These are phyloP conservation scores for Rhinogobio ventralis DNA, from an alignment of 2,797 vertebrate species.

Conservation along the genomic window DNA sequence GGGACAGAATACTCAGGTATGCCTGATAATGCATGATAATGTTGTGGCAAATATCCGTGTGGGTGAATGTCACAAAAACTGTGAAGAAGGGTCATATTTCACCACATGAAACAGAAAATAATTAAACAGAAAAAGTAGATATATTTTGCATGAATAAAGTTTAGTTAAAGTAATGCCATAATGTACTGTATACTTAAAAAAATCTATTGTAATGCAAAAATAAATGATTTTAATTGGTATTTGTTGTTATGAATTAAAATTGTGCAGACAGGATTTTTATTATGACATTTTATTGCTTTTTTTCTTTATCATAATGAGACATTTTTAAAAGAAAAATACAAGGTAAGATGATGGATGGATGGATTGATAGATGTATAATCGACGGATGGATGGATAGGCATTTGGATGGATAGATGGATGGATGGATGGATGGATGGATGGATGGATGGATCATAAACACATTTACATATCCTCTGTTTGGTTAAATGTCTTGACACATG, in stretches of 20 bases:
- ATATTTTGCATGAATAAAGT: neutral
- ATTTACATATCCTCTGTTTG: neutral
- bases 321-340: too few relatives aligned
- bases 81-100: neutral
- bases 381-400: rapidly evolving
- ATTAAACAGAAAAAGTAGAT: neutral
- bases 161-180: neutral
- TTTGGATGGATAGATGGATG: neutral
- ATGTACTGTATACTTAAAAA: neutral
- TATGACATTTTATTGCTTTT: too few relatives aligned
- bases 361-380: neutral
- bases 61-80: neutral
- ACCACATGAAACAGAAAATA: neutral
- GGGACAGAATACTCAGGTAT: neutral
- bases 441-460: too few relatives aligned
- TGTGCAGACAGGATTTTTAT: neutral
- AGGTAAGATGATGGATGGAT: too few relatives aligned
- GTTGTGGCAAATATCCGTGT: constrained; percentile 9
- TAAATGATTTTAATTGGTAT: neutral
- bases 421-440: too few relatives aligned
- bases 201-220: neutral
- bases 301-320: too few relatives aligned
- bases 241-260: neutral
- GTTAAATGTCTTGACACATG: constrained; percentile 30
- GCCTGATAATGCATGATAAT: constrained; percentile 22